A percentile compares a stretch with the other conserved stretches of the same genome.
These are phyloP conservation scores for Subacronicta megacephala DNA, from an alignment of 2,888 invertebrate genomes.

Conservation along the genomic window DNA sequence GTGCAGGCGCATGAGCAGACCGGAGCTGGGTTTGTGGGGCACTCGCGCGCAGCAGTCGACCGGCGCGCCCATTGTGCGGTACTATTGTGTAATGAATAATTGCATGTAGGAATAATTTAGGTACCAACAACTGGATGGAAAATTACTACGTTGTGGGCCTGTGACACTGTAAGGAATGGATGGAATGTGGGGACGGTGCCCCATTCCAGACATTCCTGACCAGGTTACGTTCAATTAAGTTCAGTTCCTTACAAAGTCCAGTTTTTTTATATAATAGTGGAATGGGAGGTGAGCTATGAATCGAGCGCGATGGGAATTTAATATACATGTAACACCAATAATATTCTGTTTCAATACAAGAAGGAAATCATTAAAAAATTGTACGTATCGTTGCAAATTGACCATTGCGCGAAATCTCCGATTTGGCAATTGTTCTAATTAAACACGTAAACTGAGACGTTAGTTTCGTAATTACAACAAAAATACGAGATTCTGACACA, in stretches of 20 bases:
- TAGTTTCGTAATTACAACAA: conserved; percentile 48
- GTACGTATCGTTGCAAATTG: conserved; percentile 18
- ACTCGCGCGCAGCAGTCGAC: conserved; percentile 62
- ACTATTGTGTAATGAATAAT: conserved; percentile 77
- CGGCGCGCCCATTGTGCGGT: conserved; percentile 61
- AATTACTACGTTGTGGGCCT: conserved; percentile 21
- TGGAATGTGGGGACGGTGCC: too few relatives aligned
- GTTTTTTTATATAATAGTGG: conserved; percentile 1
- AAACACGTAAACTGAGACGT: conserved; percentile 52
- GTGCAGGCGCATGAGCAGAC: conserved; percentile 24
- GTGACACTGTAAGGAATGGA: conserved; percentile 11
- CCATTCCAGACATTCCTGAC: too few relatives aligned
- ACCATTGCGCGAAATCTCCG: conserved; percentile 38
- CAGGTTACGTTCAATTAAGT: too few relatives aligned
- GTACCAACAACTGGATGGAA: conserved; percentile 26
- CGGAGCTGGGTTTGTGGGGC: conserved; percentile 76
- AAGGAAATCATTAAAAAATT: conserved; percentile 14
- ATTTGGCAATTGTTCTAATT: conserved; percentile 53
- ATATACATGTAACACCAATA: neutral
- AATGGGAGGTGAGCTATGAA: conserved; percentile 20
- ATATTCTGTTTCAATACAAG: neutral
- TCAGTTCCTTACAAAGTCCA: too few relatives aligned
- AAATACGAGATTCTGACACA: conserved; percentile 49
- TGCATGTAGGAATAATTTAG: conserved; percentile 47
- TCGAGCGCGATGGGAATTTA: conserved; percentile 3